phyloP scores from a whole-genome alignment of 92 coral and sea anemone genomes.

The Phymanthus crucifer region DNA sequence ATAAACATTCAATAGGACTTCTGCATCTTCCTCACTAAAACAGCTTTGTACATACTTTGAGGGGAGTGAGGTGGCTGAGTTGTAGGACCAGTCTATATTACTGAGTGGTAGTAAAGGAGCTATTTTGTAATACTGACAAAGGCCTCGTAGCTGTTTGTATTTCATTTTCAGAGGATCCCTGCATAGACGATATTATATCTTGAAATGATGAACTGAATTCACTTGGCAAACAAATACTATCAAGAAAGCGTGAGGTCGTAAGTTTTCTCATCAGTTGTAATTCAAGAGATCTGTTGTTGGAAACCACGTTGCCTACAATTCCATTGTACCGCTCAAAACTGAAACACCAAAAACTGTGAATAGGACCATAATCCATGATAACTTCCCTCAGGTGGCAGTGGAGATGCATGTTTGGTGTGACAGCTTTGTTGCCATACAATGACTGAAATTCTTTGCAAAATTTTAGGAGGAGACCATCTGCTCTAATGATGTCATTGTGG shows the following conservation, averaged over 20 bases:
- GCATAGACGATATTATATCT: background rate
- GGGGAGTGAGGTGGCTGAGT: constrained; percentile 2
- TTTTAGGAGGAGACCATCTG: constrained; percentile 49
- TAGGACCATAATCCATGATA: constrained; percentile 60
- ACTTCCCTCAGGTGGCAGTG: constrained; percentile 67
- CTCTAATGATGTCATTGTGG: constrained; percentile 27
- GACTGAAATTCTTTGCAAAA: constrained; percentile 51
- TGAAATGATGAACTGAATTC: constrained; percentile 39
- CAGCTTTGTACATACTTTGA: background rate
- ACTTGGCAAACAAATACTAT: constrained; percentile 32
- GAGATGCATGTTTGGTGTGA: constrained; percentile 69
- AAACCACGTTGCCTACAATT: constrained; percentile 47
- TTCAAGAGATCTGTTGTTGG: constrained; percentile 58
- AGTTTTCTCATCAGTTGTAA: constrained; percentile 60
- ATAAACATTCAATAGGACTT: constrained; percentile 5
- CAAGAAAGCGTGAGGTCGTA: constrained; percentile 26
- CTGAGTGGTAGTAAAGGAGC: constrained; percentile 14
- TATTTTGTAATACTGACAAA: constrained; percentile 14
- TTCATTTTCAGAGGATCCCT: constrained; percentile 1
- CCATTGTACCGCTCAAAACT: constrained; percentile 67
- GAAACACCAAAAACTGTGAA: constrained; percentile 58
- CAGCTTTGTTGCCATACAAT: constrained; percentile 50
- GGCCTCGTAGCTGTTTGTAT: background rate
- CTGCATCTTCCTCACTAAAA: constrained; percentile 12
- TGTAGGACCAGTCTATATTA: background rate